phyloP scores from a whole-genome alignment of 1,140 invertebrate species.

The Heliconius hermathena region DNA sequence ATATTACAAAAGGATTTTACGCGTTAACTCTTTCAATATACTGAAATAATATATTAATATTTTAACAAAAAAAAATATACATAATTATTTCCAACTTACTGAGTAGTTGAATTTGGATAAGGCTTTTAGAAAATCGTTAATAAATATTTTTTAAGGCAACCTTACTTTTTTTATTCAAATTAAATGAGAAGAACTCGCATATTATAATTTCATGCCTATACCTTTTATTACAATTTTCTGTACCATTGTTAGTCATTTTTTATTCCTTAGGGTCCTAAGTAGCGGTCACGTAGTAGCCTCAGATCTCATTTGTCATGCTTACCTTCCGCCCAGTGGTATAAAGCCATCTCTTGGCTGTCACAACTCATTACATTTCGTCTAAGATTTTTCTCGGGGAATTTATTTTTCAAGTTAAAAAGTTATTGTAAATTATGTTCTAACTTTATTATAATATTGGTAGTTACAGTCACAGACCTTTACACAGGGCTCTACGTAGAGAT shows the following conservation, averaged over 20 bases:
- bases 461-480: too few species aligned
- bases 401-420: not conserved
- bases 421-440: not conserved
- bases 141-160: too few species aligned
- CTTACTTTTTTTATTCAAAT: too few species aligned
- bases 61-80: slow-evolving; percentile 22
- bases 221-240: not conserved
- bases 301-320: slow-evolving; percentile 48
- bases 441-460: not conserved
- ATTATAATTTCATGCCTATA: not conserved
- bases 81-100: too few species aligned
- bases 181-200: too few species aligned
- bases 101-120: too few species aligned
- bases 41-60: slow-evolving; percentile 10
- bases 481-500: too few species aligned
- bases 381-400: not conserved
- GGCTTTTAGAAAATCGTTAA: too few species aligned
- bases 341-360: slow-evolving; percentile 46
- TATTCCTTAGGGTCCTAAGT: slow-evolving; percentile 16
- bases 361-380: slow-evolving; percentile 38
- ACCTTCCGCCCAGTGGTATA: slow-evolving; percentile 40
- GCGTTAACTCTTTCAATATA: slow-evolving; percentile 10
- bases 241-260: not conserved
- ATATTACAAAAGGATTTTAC: slow-evolving; percentile 19
- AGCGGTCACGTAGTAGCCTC: slow-evolving; percentile 44